These are phyloP conservation scores for Ceraclea dissimilis DNA, from an alignment of 2,888 invertebrate genomes.

Conservation along the genomic window DNA sequence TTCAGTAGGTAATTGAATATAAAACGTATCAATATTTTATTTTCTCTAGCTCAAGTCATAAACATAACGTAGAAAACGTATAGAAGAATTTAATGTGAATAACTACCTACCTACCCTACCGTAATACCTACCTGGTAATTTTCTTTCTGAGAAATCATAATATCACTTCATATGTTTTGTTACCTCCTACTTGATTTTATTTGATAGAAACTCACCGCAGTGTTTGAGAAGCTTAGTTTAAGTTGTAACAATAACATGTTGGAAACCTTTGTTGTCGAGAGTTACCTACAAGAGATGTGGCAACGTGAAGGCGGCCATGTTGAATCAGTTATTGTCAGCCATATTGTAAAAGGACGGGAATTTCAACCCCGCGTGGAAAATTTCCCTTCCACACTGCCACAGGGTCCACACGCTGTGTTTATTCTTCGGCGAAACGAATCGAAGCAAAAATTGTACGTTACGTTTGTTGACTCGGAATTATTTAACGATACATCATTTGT, in stretches of 20 bases:
- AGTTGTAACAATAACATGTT: background rate
- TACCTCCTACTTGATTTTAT: background rate
- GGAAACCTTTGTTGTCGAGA: background rate
- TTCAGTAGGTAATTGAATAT: too few species aligned
- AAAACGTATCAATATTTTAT: too few species aligned
- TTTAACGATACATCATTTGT: too few species aligned
- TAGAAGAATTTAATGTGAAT: too few species aligned
- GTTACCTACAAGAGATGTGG: background rate
- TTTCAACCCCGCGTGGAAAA: background rate
- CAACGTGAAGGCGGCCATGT: background rate
- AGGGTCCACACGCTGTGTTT: background rate
- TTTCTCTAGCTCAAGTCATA: too few species aligned
- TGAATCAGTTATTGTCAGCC: slow-evolving; percentile 1
- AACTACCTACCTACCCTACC: too few species aligned
- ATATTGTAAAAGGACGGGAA: slow-evolving; percentile 1
- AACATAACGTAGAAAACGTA: too few species aligned
- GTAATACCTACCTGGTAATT: too few species aligned
- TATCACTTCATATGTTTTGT: background rate
- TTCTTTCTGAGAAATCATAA: background rate
- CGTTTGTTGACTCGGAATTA: background rate
- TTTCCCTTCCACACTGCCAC: background rate
- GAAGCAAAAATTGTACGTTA: background rate
- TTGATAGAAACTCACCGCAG: background rate
- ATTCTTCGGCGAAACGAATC: background rate
- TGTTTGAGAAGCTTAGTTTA: background rate